Evolutionary conservation across 2,888 invertebrate genomes (phyloP).

Genomic region (Drosophila falleni): DNA sequence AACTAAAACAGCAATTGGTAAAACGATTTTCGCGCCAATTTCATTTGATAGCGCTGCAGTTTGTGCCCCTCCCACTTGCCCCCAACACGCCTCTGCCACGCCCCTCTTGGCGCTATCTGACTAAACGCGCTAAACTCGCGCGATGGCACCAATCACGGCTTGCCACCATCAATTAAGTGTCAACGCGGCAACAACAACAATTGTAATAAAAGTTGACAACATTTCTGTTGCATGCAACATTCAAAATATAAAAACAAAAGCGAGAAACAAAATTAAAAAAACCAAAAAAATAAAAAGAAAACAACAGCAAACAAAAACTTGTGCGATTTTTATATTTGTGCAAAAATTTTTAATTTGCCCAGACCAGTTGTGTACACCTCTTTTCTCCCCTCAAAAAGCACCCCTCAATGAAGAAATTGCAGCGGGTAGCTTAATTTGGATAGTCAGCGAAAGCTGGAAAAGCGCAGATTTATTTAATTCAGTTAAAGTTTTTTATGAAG

Average conservation of each 20-base stretch:
- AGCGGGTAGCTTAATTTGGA: not conserved
- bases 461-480: not conserved
- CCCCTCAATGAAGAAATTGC: not conserved
- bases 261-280: constrained; percentile 25
- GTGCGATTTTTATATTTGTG: constrained; percentile 72
- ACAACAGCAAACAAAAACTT: constrained; percentile 27
- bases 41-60: constrained; percentile 68
- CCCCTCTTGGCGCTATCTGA: constrained; percentile 15
- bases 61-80: constrained; percentile 3
- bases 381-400: not conserved
- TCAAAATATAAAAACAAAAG: constrained; percentile 34
- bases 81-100: not conserved
- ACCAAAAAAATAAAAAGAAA: constrained; percentile 1
- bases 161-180: constrained; percentile 83
- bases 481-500: too few species aligned
- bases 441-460: not conserved
- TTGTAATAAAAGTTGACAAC: constrained; percentile 77
- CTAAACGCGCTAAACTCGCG: constrained; percentile 55
- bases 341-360: constrained; percentile 75
- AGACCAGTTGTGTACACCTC: constrained; percentile 19
- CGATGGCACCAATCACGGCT: constrained; percentile 82
- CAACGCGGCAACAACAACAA: constrained; percentile 60
- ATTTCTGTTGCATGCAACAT: constrained; percentile 72
- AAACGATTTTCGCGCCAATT: constrained; percentile 79
- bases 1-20: constrained; percentile 75